A percentile compares a stretch with the other conserved stretches of the same genome.
These are phyloP conservation scores for Pituophis catenifer DNA, from an alignment of 2,113 vertebrate species.

Conservation along the genomic window DNA sequence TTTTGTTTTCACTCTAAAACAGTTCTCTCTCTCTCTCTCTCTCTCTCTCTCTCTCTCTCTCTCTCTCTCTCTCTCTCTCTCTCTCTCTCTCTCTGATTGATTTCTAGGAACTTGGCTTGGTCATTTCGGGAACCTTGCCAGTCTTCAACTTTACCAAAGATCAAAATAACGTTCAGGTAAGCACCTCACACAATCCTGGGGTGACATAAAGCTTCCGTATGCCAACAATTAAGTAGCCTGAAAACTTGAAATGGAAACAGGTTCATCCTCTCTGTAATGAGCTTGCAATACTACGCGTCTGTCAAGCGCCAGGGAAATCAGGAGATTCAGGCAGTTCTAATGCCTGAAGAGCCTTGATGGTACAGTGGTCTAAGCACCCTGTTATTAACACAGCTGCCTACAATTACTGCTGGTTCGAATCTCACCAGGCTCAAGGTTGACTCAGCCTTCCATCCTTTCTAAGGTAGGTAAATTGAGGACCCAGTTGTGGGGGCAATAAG, in stretches of 20 bases:
- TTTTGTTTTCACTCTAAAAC: not conserved
- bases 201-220: not conserved
- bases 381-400: no score
- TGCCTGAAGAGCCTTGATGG: no score
- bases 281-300: not conserved
- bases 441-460: no score
- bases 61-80: not conserved
- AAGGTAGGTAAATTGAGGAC: no score
- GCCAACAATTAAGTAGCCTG: accelerated
- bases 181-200: not conserved
- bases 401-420: no score
- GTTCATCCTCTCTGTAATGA: not conserved
- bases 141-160: constrained; percentile 88
- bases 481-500: no score
- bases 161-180: constrained; percentile 69
- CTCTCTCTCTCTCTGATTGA: constrained; percentile 10
- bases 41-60: constrained; percentile 8
- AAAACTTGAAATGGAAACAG: not conserved
- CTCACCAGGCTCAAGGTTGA: no score
- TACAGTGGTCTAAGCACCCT: no score
- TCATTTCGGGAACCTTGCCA: constrained; percentile 90
- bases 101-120: constrained; percentile 85
- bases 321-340: no score
- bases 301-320: no score
- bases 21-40: not conserved